These are phyloP conservation scores for Oligia latruncula DNA, from an alignment of 2,888 invertebrate species.

Conservation along the genomic window DNA sequence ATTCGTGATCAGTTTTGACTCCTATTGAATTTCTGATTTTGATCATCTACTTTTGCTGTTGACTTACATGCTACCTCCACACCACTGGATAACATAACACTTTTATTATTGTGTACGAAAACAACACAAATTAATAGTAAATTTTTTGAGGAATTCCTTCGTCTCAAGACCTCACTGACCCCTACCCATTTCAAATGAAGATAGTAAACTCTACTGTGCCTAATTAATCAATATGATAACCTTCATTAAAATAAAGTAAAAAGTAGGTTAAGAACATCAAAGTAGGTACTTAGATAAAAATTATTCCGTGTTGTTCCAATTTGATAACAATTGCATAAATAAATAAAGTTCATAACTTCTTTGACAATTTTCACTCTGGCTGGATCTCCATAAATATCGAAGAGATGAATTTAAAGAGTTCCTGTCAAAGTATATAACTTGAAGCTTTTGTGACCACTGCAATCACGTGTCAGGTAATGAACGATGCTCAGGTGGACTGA, in stretches of 20 bases:
- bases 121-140: neutral
- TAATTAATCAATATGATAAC: constrained; percentile 2
- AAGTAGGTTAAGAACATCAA: constrained; percentile 28
- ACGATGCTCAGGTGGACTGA: neutral
- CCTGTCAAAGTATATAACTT: neutral
- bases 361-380: neutral
- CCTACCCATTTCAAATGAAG: neutral
- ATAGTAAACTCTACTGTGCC: neutral
- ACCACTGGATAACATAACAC: neutral
- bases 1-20: too few relatives aligned
- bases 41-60: too few relatives aligned
- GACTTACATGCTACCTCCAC: too few relatives aligned
- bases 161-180: neutral
- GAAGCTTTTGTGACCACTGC: neutral
- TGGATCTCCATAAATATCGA: neutral
- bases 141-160: neutral
- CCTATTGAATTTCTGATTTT: too few relatives aligned
- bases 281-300: neutral
- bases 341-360: neutral
- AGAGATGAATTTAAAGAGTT: neutral
- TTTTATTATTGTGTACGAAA: neutral
- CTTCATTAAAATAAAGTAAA: constrained; percentile 8
- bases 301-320: constrained; percentile 15
- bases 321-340: constrained; percentile 7
- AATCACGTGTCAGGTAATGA: neutral